A percentile compares a stretch with the other conserved stretches of the same genome.
Evolutionary conservation across 2,113 vertebrate genomes (phyloP).

Genomic region (Axis porcinus): DNA sequence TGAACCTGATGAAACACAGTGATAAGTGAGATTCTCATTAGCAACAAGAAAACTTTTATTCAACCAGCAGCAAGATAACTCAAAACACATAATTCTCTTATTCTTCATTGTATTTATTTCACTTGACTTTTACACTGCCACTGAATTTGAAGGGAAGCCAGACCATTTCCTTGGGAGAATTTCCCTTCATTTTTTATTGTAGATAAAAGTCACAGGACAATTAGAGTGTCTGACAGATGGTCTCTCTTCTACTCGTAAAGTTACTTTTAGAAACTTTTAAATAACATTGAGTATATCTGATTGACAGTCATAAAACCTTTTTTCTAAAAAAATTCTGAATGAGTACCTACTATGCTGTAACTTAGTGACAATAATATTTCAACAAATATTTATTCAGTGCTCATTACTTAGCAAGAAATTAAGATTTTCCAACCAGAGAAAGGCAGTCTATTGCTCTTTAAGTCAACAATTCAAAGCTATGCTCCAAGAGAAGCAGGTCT

Average conservation of each 20-base stretch:
- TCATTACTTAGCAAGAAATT: background rate
- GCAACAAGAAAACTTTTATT: slow-evolving; percentile 77
- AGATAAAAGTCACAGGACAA: slow-evolving; percentile 29
- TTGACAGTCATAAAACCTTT: background rate
- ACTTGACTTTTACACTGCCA: slow-evolving; percentile 38
- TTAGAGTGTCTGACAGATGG: background rate
- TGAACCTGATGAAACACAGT: slow-evolving; percentile 87
- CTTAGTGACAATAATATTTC: background rate
- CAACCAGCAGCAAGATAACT: slow-evolving; percentile 84
- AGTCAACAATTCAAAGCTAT: background rate
- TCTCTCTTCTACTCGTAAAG: background rate
- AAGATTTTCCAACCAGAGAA: slow-evolving; percentile 2
- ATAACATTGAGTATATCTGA: background rate
- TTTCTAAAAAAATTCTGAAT: background rate
- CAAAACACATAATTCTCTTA: slow-evolving; percentile 65
- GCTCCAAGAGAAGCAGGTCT: background rate
- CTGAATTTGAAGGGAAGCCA: slow-evolving; percentile 54
- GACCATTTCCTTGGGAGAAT: slow-evolving; percentile 7
- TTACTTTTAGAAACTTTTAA: slow-evolving; percentile 40
- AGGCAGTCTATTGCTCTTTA: background rate
- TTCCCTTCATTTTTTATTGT: slow-evolving; percentile 20
- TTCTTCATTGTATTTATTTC: slow-evolving; percentile 31
- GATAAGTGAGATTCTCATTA: slow-evolving; percentile 88
- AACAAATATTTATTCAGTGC: background rate
- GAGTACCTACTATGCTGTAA: background rate